Percentiles rank a stretch among this genome's conserved stretches.
phyloP scores from a whole-genome alignment of 2,888 invertebrate genomes.

The Lasioglossum calceatum region DNA sequence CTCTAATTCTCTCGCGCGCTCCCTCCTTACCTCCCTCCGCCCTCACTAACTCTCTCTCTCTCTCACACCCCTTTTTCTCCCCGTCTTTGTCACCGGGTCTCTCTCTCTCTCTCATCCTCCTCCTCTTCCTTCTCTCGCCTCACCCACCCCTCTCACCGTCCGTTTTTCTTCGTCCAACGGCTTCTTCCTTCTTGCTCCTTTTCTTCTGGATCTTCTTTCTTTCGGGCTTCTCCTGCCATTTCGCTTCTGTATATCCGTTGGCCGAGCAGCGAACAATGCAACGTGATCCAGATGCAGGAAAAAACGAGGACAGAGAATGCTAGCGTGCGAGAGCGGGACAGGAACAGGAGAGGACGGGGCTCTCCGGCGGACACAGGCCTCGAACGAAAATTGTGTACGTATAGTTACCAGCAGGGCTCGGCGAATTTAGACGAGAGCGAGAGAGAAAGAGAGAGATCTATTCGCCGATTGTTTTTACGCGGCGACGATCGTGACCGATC shows the following conservation, averaged over 20 bases:
- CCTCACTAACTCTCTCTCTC: background rate
- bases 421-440: conserved; percentile 34
- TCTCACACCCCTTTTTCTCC: background rate
- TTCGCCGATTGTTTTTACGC: conserved; percentile 30
- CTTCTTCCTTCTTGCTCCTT: conserved; percentile 56
- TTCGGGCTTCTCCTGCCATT: conserved; percentile 62
- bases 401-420: conserved; percentile 39
- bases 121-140: background rate
- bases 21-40: background rate
- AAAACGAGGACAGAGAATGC: conserved; percentile 51
- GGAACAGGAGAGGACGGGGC: background rate
- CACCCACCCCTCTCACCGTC: conserved; percentile 16
- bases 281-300: conserved; percentile 71
- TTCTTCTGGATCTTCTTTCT: conserved; percentile 63
- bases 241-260: conserved; percentile 66
- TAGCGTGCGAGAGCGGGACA: conserved; percentile 3
- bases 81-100: background rate
- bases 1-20: conserved; percentile 29
- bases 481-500: conserved; percentile 20
- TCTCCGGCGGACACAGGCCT: conserved; percentile 27
- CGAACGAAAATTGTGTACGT: conserved; percentile 50
- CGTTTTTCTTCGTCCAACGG: conserved; percentile 57
- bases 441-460: background rate
- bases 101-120: background rate
- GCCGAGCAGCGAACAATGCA: conserved; percentile 66